Percentiles rank a stretch among this genome's conserved stretches.
Conservation (phyloP, 2,888 invertebrate species). For the Drosophila diplacantha region DNA sequence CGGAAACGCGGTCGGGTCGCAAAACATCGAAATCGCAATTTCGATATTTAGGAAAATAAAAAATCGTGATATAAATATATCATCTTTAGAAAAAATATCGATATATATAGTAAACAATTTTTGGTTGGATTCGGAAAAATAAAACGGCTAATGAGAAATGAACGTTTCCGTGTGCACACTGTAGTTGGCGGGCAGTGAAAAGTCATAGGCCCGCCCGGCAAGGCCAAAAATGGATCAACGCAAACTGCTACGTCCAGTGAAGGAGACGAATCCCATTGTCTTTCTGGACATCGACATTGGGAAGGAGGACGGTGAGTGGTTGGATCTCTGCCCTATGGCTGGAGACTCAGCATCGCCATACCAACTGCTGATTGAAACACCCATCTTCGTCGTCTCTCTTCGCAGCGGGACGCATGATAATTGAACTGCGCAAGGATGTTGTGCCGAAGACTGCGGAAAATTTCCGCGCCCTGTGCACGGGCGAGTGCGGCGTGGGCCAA, state of each 20-base stretch:
- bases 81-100: too few species aligned
- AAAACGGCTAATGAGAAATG: conserved; percentile 2
- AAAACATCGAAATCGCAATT: too few species aligned
- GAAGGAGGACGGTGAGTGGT: conserved; percentile 82
- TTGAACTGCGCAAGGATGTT: conserved; percentile 89
- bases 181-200: conserved; percentile 28
- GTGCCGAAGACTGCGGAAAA: conserved; percentile 94
- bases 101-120: conserved; percentile 13
- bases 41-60: too few species aligned
- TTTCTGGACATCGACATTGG: conserved; percentile 85
- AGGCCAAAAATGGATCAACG: conserved; percentile 47
- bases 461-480: conserved; percentile 94
- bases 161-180: not conserved
- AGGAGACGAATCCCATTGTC: conserved; percentile 81
- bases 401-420: conserved; percentile 88
- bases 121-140: conserved; percentile 6
- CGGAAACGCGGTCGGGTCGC: too few species aligned
- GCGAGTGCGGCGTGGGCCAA: conserved; percentile 87
- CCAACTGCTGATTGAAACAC: conserved; percentile 9
- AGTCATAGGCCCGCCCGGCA: conserved; percentile 16
- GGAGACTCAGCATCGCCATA: conserved; percentile 10
- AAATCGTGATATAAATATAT: too few species aligned
- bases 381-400: conserved; percentile 8
- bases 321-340: not conserved
- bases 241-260: conserved; percentile 54